Evolutionary conservation across 2,888 invertebrate genomes (phyloP).

Genomic region (Agrilus cyanescens): DNA sequence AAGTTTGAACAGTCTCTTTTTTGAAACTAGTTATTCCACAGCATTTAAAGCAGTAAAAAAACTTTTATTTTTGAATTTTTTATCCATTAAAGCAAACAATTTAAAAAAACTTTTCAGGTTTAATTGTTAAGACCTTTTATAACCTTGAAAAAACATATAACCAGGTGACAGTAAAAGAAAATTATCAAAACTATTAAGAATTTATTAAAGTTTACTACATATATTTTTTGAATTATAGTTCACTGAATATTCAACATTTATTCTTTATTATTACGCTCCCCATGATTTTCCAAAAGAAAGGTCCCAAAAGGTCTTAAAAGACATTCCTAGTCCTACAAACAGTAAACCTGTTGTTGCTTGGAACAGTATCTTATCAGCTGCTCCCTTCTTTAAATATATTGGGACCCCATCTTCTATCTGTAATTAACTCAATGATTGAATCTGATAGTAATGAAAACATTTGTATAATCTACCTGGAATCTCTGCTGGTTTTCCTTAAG

Average conservation of each 20-base stretch:
- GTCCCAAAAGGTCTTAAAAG: conserved; percentile 22
- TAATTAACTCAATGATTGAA: conserved; percentile 9
- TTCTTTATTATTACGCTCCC: conserved; percentile 4
- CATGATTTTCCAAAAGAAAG: conserved; percentile 20
- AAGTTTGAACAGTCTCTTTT: too few species aligned
- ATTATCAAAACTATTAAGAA: too few species aligned
- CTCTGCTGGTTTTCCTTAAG: conserved; percentile 8
- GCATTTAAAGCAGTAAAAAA: too few species aligned
- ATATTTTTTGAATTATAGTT: neutral
- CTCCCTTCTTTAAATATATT: conserved; percentile 47
- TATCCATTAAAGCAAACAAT: too few species aligned
- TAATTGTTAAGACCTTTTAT: too few species aligned
- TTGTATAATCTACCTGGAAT: conserved; percentile 7
- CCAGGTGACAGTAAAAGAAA: too few species aligned
- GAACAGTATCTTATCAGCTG: conserved; percentile 39
- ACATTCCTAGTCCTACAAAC: conserved; percentile 28
- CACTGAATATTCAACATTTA: neutral
- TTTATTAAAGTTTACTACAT: neutral
- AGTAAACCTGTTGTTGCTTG: conserved; percentile 31
- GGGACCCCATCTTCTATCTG: conserved; percentile 48
- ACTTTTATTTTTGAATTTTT: too few species aligned
- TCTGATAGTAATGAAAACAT: neutral
- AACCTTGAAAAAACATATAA: too few species aligned
- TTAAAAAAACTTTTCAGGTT: too few species aligned
- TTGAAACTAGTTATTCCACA: too few species aligned